A percentile compares a stretch with the other conserved stretches of the same genome.
Conservation (phyloP, 2,797 vertebrate genomes). For the Cottoperca gobio region DNA sequence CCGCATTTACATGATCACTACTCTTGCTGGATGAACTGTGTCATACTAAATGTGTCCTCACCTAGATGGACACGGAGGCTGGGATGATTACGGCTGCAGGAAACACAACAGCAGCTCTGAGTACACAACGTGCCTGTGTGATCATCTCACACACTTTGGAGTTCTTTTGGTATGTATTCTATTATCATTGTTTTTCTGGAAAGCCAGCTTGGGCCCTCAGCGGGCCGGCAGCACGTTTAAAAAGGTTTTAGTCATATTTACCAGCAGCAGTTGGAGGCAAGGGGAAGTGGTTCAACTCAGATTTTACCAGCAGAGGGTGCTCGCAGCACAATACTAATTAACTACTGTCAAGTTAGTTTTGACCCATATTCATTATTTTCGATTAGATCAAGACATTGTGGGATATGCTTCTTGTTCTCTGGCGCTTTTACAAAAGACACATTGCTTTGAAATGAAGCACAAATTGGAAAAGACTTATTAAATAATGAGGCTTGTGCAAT, state of each 20-base stretch:
- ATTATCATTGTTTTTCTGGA: background rate
- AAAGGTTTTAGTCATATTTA: background rate
- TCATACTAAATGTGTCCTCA: constrained; percentile 1
- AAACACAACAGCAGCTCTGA: constrained; percentile 80
- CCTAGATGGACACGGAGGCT: constrained; percentile 89
- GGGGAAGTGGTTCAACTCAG: background rate
- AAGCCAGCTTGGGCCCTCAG: background rate
- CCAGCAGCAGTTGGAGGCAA: no score
- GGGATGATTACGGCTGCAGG: constrained; percentile 89
- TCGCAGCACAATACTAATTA: constrained; percentile 19
- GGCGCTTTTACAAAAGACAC: background rate
- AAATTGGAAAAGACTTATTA: background rate
- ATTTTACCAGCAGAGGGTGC: constrained; percentile 45
- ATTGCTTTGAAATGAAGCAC: background rate
- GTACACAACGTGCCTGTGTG: constrained; percentile 91
- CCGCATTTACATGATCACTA: background rate
- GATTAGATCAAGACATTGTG: background rate
- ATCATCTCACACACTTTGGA: constrained; percentile 96
- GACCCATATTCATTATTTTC: background rate
- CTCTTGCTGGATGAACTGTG: background rate
- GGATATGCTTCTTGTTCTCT: background rate
- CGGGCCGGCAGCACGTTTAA: background rate
- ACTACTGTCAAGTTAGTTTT: background rate
- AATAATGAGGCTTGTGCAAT: background rate
- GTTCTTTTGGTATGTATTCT: constrained; percentile 87